A percentile compares a stretch with the other conserved stretches of the same genome.
These are phyloP conservation scores for Nematostella vectensis DNA, from an alignment of 92 coral and sea anemone genomes.

Conservation along the genomic window DNA sequence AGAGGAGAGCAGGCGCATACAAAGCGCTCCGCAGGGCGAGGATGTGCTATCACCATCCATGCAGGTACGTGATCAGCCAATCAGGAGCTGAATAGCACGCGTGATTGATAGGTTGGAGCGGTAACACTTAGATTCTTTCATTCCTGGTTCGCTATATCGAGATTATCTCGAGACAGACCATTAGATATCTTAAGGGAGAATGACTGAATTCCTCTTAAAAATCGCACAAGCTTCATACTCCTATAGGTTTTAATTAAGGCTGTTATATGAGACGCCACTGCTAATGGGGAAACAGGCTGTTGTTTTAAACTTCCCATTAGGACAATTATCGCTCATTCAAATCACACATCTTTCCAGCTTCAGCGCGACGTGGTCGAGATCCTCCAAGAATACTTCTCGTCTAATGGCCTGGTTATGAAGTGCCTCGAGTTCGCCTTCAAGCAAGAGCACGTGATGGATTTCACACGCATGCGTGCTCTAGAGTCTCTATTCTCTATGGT, in stretches of 20 bases:
- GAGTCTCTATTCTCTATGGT: conserved; percentile 95
- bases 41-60: conserved; percentile 82
- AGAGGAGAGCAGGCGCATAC: conserved; percentile 64
- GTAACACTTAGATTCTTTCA: too few species aligned
- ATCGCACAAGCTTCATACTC: too few species aligned
- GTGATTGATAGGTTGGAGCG: too few species aligned
- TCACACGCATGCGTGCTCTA: conserved; percentile 95
- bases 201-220: too few species aligned
- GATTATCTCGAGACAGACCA: too few species aligned
- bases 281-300: too few species aligned
- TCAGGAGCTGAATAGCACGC: too few species aligned
- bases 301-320: too few species aligned
- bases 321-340: too few species aligned
- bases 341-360: conserved; percentile 61
- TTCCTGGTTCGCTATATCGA: neutral
- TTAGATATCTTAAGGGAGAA: too few species aligned
- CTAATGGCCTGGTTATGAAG: conserved; percentile 87
- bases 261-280: too few species aligned
- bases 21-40: conserved; percentile 59
- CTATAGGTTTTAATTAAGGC: too few species aligned
- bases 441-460: conserved; percentile 98
- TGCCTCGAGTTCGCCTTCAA: conserved; percentile 82
- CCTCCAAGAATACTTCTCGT: conserved; percentile 78
- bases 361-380: conserved; percentile 87
- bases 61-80: conserved; percentile 65